phyloP scores from a whole-genome alignment of 2,888 invertebrate genomes.

The Ormia ochracea region DNA sequence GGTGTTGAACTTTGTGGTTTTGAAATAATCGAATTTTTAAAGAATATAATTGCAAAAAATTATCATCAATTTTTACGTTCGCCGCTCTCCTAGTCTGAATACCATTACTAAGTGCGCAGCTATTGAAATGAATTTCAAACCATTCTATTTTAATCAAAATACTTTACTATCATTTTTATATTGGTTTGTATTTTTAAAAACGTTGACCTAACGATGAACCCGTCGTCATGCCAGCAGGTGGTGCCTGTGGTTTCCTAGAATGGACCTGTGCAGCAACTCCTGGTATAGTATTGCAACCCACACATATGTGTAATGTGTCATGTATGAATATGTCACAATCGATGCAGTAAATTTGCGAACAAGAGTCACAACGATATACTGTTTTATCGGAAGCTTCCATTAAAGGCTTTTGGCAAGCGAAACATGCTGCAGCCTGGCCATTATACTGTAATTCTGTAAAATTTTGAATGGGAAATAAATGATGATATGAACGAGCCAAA shows the following conservation, averaged over 20 bases:
- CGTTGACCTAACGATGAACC: constrained; percentile 54
- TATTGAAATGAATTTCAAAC: too few species aligned
- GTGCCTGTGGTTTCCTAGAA: constrained; percentile 69
- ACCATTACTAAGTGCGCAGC: too few species aligned
- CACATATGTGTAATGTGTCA: constrained; percentile 95
- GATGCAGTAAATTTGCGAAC: constrained; percentile 89
- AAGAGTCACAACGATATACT: constrained; percentile 89
- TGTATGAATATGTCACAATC: constrained; percentile 98
- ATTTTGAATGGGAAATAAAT: constrained; percentile 93
- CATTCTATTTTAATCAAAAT: background rate
- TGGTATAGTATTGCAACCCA: constrained; percentile 90
- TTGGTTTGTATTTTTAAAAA: constrained; percentile 13
- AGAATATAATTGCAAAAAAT: too few species aligned
- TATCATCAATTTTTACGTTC: too few species aligned
- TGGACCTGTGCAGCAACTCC: constrained; percentile 71
- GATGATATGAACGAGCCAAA: constrained; percentile 97
- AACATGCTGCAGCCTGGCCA: constrained; percentile 81
- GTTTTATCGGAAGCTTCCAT: constrained; percentile 81
- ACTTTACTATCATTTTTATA: background rate
- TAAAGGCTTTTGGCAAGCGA: constrained; percentile 85
- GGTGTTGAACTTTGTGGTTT: too few species aligned
- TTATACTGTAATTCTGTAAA: constrained; percentile 85
- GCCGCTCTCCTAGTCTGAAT: too few species aligned
- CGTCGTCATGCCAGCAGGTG: constrained; percentile 49
- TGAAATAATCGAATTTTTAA: too few species aligned